Evolutionary conservation across 2,797 vertebrate species (phyloP).

Genomic region (Diplodus sargus): DNA sequence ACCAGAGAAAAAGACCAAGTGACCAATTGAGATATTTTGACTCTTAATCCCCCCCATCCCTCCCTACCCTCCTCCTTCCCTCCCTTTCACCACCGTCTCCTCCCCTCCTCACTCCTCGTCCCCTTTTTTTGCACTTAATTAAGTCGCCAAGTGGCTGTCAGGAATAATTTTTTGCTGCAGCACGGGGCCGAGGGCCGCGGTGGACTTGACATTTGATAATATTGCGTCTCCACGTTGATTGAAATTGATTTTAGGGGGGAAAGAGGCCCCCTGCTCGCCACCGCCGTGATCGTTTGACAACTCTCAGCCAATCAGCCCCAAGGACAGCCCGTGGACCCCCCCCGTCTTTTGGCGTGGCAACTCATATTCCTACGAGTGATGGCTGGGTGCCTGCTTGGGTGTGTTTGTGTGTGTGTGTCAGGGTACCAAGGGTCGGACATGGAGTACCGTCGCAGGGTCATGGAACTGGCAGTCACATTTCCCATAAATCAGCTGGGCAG

Average conservation of each 20-base stretch:
- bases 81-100: slow-evolving; percentile 34
- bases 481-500: slow-evolving; percentile 82
- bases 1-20: slow-evolving; percentile 88
- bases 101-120: slow-evolving; percentile 71
- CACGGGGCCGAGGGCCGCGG: slow-evolving; percentile 81
- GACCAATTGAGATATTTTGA: slow-evolving; percentile 92
- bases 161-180: slow-evolving; percentile 95
- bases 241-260: slow-evolving; percentile 96
- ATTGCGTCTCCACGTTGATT: slow-evolving; percentile 98
- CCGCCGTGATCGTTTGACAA: slow-evolving; percentile 87
- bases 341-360: slow-evolving; percentile 80
- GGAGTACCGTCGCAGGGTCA: slow-evolving; percentile 83
- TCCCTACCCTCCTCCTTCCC: slow-evolving; percentile 17
- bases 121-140: slow-evolving; percentile 96
- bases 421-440: slow-evolving; percentile 63
- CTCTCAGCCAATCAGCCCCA: slow-evolving; percentile 91
- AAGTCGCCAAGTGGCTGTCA: slow-evolving; percentile 99
- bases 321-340: slow-evolving; percentile 85
- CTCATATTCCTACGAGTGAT: slow-evolving; percentile 87
- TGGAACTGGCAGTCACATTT: slow-evolving; percentile 81
- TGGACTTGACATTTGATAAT: slow-evolving; percentile 99
- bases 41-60: slow-evolving; percentile 69
- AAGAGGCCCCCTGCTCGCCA: slow-evolving; percentile 53
- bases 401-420: slow-evolving; percentile 27
- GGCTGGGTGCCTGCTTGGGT: slow-evolving; percentile 73